Evolutionary conservation across 2,113 vertebrate species (phyloP).

Genomic region (Gambusia affinis): DNA sequence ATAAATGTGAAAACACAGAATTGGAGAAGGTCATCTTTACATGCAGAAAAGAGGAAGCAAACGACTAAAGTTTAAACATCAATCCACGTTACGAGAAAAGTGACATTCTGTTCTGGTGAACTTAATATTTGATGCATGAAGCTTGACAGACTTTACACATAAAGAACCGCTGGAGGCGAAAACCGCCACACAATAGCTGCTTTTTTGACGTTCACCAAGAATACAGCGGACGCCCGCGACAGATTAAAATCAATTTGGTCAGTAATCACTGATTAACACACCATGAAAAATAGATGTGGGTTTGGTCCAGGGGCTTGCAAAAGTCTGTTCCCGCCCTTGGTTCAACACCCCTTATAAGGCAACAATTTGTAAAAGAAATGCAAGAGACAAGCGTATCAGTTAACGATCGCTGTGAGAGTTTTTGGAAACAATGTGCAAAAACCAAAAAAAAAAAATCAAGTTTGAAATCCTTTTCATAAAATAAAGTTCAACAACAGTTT

Average conservation of each 20-base stretch:
- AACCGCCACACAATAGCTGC: background rate
- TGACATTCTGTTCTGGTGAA: conserved; percentile 62
- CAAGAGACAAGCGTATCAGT: conserved; percentile 31
- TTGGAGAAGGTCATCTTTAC: background rate
- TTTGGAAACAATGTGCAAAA: background rate
- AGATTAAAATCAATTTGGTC: conserved; percentile 32
- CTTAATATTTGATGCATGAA: conserved; percentile 48
- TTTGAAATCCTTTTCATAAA: background rate
- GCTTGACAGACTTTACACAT: conserved; percentile 19
- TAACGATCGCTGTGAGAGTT: conserved; percentile 3
- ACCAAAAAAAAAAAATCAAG: background rate
- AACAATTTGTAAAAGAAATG: conserved; percentile 72
- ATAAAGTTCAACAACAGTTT: background rate
- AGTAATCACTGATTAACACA: conserved; percentile 64
- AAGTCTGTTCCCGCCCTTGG: conserved; percentile 76
- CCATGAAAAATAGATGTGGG: conserved; percentile 68
- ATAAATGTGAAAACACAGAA: background rate
- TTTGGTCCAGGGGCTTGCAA: conserved; percentile 79
- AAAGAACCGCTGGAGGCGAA: conserved; percentile 1
- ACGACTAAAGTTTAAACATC: conserved; percentile 28
- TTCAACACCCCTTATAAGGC: conserved; percentile 80
- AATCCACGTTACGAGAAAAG: conserved; percentile 56
- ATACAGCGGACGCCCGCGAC: background rate
- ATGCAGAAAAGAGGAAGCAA: conserved; percentile 40
- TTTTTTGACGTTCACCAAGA: conserved; percentile 6